Base-by-base conservation (phyloP, 1,140 invertebrate genomes). In the Rhagoletis zephyria region DNA sequence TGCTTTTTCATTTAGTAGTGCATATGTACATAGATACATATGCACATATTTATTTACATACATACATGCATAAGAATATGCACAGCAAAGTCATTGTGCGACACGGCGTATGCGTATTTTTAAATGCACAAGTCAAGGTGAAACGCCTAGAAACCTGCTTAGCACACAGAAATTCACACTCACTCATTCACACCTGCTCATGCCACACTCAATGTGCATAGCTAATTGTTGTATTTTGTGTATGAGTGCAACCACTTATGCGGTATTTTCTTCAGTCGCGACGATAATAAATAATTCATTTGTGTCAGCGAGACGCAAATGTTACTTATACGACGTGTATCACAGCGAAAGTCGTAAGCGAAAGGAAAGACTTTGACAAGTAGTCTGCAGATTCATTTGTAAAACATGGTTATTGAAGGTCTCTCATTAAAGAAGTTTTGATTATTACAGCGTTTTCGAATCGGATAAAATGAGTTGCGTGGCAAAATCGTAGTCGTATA, bases 251-350 rank as follows among this genome's bases (percentile, higher is more conserved):
- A 48, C 67, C 67, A 48, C 67, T 48, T 74, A 74, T 74, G 67
- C 40, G 40, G 67, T 74, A 48, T 74, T 74, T 74, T 74, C 42
- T 45, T 74, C 67, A n/a, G 42, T 45, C 42, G 42, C 67, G 42
- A 74, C 67, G 42, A 74, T 45, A 74, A 74, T 74, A 74, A 48
- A 74, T 74, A 74, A 74, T 74, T 74, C 67, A 74, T 74, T 63
- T 63, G 61, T 56, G 51, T 7, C 51, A 56, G 51, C 0, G 51
- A 56, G 51, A 56, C 5, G 61, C 4, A 14, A 60, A 60, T 14
- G 4, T 63, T 63, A n/a, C 61, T 63, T 14, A 63, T 63, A 4
- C 61, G 61, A 7, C 61, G 61, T 63, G 61, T 63, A 12, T n/a
- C 10, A 10, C 5, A 56, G 5, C 10, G 51, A 56, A 2, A 56